Base-by-base conservation (phyloP, 2,888 invertebrate genomes). In the Liopterus haemorrhoidalis region DNA sequence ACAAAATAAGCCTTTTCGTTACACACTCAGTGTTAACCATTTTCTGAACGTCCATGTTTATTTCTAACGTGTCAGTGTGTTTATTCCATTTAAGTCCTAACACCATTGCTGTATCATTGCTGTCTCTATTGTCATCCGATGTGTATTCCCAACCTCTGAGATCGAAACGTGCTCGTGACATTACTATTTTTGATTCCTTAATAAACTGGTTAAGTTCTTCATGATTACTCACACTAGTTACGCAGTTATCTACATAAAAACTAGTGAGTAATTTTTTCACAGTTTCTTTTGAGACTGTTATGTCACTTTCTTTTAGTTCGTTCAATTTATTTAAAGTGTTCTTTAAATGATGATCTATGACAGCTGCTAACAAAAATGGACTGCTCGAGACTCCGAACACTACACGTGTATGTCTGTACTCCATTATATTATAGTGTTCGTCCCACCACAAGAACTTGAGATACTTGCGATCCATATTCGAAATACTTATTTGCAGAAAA, bases 1-100 rank as follows among this genome's bases (percentile, higher is more conserved):
- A 38, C 19, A 38, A 27, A 27, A 38, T 38, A 14, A 22, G 14
- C 19, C 38, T 38, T 27, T 38, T 38, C 18, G 18, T 25, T 12
- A 38, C 12, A 9, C 4, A n/a, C 12, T 4, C 12, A 4, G 5
- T 28, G 4, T 28, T 14, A 5, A 28, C 5, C 5, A 4, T n/a
- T 28, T n/a, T 28, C 28, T 11, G 12, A 28, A 28, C n/a, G 12
- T 28, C n/a, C 28, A 28, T 6, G n/a, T 28, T 28, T 6, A 28
- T 4, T 28, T n/a, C 28, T 11, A 28, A 4, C 4, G 28, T 28
- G 12, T 28, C 28, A 4, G 4, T 28, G 5, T 28, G n/a, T 28
- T 28, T 28, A 9, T 28, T 28, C 28, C 28, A 28, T 28, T 28
- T 28, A 4, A 28, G 28, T 6, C n/a, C 28, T 4, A 28, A 14